Evolutionary conservation across 2,113 vertebrate genomes (phyloP), one percentile per base, ranked within the genome.

Genomic region (Clinocottus analis): DNA sequence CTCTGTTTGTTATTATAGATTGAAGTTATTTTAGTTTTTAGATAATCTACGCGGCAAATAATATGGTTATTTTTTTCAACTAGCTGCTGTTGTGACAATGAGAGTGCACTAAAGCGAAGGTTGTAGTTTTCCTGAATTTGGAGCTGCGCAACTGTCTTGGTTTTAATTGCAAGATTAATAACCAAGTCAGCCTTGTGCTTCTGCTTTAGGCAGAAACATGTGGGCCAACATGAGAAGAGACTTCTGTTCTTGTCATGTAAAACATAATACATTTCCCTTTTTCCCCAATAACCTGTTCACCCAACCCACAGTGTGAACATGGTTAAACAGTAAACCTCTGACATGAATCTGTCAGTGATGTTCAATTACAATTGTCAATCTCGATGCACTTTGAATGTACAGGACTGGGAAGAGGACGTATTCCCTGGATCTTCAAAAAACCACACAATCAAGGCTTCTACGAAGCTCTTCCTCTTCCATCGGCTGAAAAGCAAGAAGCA

Each of bases 391-490:
- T 51, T 79, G 7, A 65, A 29, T 85, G 13, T 23, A 85, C 94
- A 96, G 74, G 95, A 94, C 80, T 96, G 94, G 95, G 96, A 96
- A 56, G 97, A 96, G 70, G 96, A 98, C 41, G 88, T 94, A 45
- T 95, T 96, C 66, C 90, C 93, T 33, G 96, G 95, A 69, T 95
- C 97, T 86, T 95, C 96, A 79, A 98, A 97, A 91, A 93, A 94
- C 39, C 91, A 95, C 77, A 76, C 96, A 61, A 93, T 96, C 82
- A 99, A 97, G 90, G 94, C 96, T 31, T 97, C 97, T 69, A 95
- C 96, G 41, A 99, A 97, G 85, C 95, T 97, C 29, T 96, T 97
- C 89, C 98, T 98, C 92, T 96, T 99, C 86, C 96, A 94, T 35
- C 95, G 96, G 82, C 90, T 98, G 66, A 94, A 59, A 78, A 93